Conservation (phyloP, 1,140 invertebrate species). For the Leptinotarsa undecemlineata region DNA sequence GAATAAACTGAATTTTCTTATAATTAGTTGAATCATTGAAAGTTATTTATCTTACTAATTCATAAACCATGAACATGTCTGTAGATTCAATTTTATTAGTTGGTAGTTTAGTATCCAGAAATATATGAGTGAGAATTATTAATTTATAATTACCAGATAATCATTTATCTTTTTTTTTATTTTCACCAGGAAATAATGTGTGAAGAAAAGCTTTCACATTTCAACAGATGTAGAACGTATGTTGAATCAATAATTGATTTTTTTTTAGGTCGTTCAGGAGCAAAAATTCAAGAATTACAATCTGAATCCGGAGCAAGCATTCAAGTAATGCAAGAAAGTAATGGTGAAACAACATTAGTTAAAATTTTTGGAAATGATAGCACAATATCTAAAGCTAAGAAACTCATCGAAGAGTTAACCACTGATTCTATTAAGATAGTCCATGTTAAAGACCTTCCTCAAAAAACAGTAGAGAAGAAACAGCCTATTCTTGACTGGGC, state of each 20-base stretch:
- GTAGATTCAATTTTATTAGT: too few species aligned
- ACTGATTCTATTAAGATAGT: conserved; percentile 44
- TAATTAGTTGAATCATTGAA: too few species aligned
- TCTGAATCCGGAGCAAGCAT: conserved; percentile 64
- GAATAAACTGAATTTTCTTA: too few species aligned
- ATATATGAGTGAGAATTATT: too few species aligned
- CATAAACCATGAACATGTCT: too few species aligned
- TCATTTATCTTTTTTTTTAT: not conserved
- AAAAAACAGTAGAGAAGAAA: conserved; percentile 4
- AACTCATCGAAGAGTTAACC: conserved; percentile 53
- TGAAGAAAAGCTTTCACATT: not conserved
- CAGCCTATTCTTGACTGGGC: conserved; percentile 22
- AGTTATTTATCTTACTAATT: too few species aligned
- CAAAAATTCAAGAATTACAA: conserved; percentile 75
- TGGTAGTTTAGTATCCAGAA: too few species aligned
- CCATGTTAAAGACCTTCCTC: not conserved
- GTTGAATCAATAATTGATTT: not conserved
- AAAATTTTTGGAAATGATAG: conserved; percentile 60
- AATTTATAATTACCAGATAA: not conserved
- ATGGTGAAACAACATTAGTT: conserved; percentile 57
- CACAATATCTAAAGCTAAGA: conserved; percentile 60
- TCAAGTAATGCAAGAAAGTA: conserved; percentile 52
- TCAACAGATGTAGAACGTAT: not conserved
- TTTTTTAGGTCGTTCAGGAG: conserved; percentile 64
- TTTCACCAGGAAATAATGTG: not conserved